A percentile compares a stretch with the other conserved stretches of the same genome.
These are phyloP conservation scores for Gymnopithys bicolor DNA, from an alignment of 2,797 vertebrate genomes.

Conservation along the genomic window DNA sequence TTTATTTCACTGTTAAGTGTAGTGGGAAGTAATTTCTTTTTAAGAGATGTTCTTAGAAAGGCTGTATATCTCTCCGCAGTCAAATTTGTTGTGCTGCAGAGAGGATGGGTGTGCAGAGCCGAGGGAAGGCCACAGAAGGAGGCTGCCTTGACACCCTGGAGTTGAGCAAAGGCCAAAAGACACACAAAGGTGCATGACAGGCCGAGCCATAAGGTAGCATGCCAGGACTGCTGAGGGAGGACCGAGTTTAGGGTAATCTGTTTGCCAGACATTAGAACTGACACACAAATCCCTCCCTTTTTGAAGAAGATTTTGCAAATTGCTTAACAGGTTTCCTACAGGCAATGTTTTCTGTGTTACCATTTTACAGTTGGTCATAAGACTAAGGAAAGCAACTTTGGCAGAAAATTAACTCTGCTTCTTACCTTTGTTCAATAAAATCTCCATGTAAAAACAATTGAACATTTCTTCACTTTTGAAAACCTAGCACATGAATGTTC, in stretches of 20 bases:
- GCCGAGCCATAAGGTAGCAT: neutral
- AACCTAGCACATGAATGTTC: neutral
- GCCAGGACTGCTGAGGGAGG: neutral
- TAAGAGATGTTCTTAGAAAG: neutral
- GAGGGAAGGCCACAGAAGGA: neutral
- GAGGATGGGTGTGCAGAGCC: accelerated
- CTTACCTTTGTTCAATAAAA: neutral
- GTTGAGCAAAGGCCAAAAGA: neutral
- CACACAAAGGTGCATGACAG: neutral
- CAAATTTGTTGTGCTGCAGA: neutral
- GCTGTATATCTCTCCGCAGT: neutral
- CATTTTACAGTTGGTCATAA: neutral
- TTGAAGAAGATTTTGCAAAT: neutral
- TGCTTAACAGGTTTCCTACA: neutral
- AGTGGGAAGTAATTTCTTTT: neutral
- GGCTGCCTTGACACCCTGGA: neutral
- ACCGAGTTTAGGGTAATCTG: neutral
- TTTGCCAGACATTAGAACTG: neutral
- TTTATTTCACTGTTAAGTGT: neutral
- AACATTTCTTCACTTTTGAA: neutral
- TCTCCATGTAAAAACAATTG: neutral
- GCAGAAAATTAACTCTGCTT: neutral
- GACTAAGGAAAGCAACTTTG: neutral
- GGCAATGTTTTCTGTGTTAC: neutral
- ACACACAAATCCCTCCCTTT: neutral